Evolutionary conservation across 1,140 invertebrate genomes (phyloP).

Genomic region (Aphelenchoides fujianensis): DNA sequence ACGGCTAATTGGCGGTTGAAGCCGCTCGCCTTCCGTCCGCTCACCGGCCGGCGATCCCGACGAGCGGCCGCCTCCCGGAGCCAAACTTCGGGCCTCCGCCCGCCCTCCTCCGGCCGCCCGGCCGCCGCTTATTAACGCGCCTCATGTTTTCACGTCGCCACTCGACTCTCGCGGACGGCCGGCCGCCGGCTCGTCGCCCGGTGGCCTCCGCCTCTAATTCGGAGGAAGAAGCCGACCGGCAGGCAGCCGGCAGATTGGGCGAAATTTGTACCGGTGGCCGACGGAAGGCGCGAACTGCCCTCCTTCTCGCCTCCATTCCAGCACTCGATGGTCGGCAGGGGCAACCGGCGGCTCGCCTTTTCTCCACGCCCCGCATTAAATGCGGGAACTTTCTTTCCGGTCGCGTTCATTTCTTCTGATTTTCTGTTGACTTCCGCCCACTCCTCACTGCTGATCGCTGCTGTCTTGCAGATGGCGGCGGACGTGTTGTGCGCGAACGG

Average conservation of each 20-base stretch:
- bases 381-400: neutral
- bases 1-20: too few relatives aligned
- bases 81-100: neutral
- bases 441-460: neutral
- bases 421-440: neutral
- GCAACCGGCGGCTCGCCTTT: neutral
- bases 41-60: too few relatives aligned
- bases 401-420: neutral
- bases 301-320: neutral
- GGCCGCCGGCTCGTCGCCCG: neutral
- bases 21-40: too few relatives aligned
- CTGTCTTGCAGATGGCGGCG: neutral
- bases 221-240: neutral
- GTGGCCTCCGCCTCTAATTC: neutral
- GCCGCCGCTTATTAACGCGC: slow-evolving; percentile 1
- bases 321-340: neutral
- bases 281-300: too few relatives aligned
- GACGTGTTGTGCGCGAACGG: neutral
- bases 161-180: too few relatives aligned
- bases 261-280: slow-evolving; percentile 5
- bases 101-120: neutral
- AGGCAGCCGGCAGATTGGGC: too few relatives aligned
- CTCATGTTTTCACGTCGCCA: too few relatives aligned
- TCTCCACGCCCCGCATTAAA: neutral
- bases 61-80: too few relatives aligned